Conservation (phyloP, 2,113 vertebrate species). For the Panthera tigris region DNA sequence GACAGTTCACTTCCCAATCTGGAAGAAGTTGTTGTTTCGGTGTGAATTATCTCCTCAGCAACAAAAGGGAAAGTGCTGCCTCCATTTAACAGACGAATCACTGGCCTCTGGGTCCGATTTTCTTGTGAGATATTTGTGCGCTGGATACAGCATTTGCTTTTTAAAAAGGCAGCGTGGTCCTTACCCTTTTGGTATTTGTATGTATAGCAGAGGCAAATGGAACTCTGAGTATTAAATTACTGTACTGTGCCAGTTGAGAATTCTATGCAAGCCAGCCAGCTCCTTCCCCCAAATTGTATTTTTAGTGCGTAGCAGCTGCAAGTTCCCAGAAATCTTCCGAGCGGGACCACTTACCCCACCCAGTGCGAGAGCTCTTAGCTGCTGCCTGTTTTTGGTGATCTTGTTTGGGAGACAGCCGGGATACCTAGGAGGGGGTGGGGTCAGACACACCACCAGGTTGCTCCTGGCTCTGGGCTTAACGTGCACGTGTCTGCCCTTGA, state of each 20-base stretch:
- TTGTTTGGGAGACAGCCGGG: background rate
- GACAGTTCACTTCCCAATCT: constrained; percentile 13
- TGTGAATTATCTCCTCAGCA: constrained; percentile 44
- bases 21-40: constrained; percentile 40
- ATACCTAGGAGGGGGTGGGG: background rate
- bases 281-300: constrained; percentile 59
- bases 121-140: constrained; percentile 45
- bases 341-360: constrained; percentile 10
- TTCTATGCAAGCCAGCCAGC: constrained; percentile 29
- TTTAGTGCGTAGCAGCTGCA: constrained; percentile 68
- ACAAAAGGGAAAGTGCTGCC: background rate
- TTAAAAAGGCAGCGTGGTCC: constrained; percentile 62
- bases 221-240: constrained; percentile 66
- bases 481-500: background rate
- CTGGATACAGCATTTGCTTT: constrained; percentile 52
- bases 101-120: constrained; percentile 57
- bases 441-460: background rate
- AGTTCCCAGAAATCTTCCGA: constrained; percentile 67
- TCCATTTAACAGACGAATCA: background rate
- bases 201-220: constrained; percentile 55
- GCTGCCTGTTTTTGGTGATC: background rate
- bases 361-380: background rate
- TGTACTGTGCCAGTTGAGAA: constrained; percentile 49
- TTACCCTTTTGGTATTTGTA: constrained; percentile 71
- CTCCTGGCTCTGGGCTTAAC: background rate